These are phyloP conservation scores for Marisa cornuarietis DNA, from an alignment of 1,140 invertebrate genomes.

Conservation along the genomic window DNA sequence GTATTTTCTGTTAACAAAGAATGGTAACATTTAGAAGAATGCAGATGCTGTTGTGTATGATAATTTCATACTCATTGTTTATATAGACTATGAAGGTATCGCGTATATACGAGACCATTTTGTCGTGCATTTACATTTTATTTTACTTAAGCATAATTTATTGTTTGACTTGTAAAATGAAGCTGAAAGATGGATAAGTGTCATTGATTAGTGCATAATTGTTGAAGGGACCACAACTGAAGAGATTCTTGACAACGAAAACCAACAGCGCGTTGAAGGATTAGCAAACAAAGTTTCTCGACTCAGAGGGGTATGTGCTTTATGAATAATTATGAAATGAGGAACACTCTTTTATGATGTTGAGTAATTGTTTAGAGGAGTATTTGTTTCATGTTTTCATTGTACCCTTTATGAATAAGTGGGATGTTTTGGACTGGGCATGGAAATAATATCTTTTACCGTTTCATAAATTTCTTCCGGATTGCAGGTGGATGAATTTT, in stretches of 20 bases:
- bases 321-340: background rate
- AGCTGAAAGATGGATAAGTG: background rate
- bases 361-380: too few species aligned
- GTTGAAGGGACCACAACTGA: conserved; percentile 36
- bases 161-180: background rate
- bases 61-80: background rate
- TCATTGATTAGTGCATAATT: background rate
- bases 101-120: background rate
- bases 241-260: conserved; percentile 60
- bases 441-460: background rate
- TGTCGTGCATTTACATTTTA: background rate
- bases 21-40: too few species aligned
- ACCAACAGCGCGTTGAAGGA: conserved; percentile 53
- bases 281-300: conserved; percentile 58
- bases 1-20: too few species aligned
- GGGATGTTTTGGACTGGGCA: background rate
- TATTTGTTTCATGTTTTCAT: background rate
- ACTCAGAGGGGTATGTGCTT: conserved; percentile 51
- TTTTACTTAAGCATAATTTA: too few species aligned
- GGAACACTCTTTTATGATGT: too few species aligned
- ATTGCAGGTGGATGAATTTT: background rate
- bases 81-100: background rate
- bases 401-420: background rate
- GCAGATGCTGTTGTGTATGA: too few species aligned
- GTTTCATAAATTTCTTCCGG: conserved; percentile 3